Conservation (phyloP, 2,113 vertebrate species). For the Chauna torquata region DNA sequence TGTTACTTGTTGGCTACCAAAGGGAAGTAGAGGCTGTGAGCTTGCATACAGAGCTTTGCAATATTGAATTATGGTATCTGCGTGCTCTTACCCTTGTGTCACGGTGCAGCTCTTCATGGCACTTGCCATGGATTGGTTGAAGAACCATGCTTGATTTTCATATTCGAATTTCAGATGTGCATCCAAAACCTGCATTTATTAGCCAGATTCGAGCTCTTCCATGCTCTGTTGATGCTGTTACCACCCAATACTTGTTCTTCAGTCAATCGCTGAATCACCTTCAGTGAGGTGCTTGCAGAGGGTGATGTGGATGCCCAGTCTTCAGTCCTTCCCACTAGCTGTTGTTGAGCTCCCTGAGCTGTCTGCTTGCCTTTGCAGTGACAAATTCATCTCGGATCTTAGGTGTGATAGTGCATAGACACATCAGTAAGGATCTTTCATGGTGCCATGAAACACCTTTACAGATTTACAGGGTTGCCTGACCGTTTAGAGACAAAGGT, state of each 20-base stretch:
- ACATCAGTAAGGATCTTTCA: neutral
- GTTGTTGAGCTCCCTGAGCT: neutral
- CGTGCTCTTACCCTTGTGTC: neutral
- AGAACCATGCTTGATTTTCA: neutral
- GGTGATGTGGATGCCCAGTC: neutral
- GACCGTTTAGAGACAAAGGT: neutral
- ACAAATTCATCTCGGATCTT: neutral
- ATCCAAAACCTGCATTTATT: neutral
- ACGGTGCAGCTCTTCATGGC: neutral
- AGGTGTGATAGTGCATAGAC: neutral
- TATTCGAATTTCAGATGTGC: neutral
- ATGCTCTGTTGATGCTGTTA: neutral
- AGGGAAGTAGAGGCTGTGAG: neutral
- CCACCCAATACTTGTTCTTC: neutral
- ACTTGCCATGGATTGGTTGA: neutral
- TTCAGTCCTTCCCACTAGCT: neutral
- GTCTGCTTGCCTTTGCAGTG: neutral
- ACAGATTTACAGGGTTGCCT: neutral
- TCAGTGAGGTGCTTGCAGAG: neutral
- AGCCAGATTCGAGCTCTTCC: neutral
- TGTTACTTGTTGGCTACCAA: neutral
- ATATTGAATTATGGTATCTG: neutral
- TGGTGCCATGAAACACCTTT: neutral
- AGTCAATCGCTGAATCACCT: neutral
- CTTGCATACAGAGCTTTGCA: neutral